Evolutionary conservation across 2,113 vertebrate genomes (phyloP).

Genomic region (Platysternon megacephalum): DNA sequence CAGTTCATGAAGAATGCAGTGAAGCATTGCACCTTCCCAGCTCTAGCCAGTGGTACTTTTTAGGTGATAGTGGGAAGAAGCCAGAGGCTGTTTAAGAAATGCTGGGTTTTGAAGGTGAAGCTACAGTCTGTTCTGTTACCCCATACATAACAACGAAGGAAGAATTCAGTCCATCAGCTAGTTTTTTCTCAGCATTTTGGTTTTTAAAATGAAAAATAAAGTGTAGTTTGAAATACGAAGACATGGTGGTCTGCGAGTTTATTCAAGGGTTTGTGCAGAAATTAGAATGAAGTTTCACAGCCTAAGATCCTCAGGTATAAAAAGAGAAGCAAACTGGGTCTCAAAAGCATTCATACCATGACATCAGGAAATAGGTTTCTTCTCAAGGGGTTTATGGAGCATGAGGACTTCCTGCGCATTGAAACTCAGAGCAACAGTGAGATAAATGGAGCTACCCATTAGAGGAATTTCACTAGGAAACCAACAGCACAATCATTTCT

Average conservation of each 20-base stretch:
- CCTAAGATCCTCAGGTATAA: background rate
- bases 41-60: conserved; percentile 6
- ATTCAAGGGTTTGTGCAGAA: background rate
- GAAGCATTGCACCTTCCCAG: conserved; percentile 15
- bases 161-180: conserved; percentile 19
- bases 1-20: conserved; percentile 43
- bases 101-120: conserved; percentile 37
- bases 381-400: background rate
- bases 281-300: background rate
- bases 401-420: background rate
- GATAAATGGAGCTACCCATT: background rate
- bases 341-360: background rate
- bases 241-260: background rate
- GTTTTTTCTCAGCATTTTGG: background rate
- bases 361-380: background rate
- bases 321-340: background rate
- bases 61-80: background rate
- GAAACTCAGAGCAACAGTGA: background rate
- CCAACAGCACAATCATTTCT: background rate
- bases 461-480: background rate
- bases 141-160: background rate
- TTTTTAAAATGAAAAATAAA: background rate
- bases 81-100: conserved; percentile 34
- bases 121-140: background rate
- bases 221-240: background rate